Conservation (phyloP, 2,113 vertebrate species). For the Noctilio leporinus region DNA sequence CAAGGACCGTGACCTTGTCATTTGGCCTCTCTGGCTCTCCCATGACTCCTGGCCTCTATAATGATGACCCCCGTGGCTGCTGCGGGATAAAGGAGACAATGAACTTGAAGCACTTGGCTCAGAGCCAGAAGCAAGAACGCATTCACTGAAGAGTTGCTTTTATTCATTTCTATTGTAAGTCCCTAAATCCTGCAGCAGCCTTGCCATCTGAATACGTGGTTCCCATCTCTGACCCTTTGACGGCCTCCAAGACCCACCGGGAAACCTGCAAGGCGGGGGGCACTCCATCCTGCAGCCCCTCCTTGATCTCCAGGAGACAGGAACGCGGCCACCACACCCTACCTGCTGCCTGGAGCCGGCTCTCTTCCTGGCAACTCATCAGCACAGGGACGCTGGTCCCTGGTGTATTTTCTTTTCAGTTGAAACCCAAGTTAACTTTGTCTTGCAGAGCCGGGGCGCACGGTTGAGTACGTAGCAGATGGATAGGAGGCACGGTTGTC, state of each 20-base stretch:
- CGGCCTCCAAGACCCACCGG: not conserved
- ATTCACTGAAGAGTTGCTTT: not conserved
- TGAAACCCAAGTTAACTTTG: not conserved
- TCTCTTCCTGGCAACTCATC: not conserved
- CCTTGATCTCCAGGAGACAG: not conserved
- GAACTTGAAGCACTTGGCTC: not conserved
- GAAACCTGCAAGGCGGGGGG: not conserved
- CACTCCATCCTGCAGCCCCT: too few species aligned
- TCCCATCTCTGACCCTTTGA: too few species aligned
- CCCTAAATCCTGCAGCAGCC: not conserved
- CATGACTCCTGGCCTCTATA: not conserved
- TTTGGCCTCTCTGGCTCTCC: not conserved
- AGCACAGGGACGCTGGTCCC: not conserved
- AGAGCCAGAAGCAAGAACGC: not conserved
- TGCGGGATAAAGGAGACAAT: not conserved
- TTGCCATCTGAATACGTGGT: accelerated
- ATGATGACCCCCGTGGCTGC: too few species aligned
- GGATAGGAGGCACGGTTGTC: not conserved
- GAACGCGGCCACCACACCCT: not conserved
- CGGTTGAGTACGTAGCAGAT: not conserved
- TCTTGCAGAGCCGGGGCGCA: not conserved
- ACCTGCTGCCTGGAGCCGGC: accelerated
- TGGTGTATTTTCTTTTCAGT: not conserved
- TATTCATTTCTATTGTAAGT: not conserved
- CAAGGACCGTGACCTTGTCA: not conserved